These are phyloP conservation scores for Drosophila leontia DNA, from an alignment of 1,140 invertebrate genomes.

Conservation along the genomic window DNA sequence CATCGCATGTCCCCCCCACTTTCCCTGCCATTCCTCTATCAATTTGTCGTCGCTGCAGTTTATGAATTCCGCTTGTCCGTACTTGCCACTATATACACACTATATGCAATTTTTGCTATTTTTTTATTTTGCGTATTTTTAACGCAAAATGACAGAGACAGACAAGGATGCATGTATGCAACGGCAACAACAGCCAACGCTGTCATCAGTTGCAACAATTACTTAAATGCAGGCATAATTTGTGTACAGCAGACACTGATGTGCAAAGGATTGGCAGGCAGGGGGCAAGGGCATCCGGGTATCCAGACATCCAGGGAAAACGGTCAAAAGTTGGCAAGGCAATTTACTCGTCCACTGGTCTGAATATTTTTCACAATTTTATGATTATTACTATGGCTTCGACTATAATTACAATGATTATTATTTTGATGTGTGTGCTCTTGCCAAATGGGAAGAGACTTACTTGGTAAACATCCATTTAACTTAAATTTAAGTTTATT, in stretches of 20 bases:
- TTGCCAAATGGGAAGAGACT: slow-evolving; percentile 22
- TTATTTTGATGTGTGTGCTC: slow-evolving; percentile 56
- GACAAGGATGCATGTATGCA: slow-evolving; percentile 34
- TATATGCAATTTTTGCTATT: slow-evolving; percentile 53
- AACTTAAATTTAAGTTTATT: slow-evolving; percentile 32
- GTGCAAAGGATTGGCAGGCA: slow-evolving; percentile 9
- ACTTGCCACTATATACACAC: slow-evolving; percentile 14
- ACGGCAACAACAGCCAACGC: slow-evolving; percentile 45
- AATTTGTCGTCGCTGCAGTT: slow-evolving; percentile 76
- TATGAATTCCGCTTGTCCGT: slow-evolving; percentile 64
- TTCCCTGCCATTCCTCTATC: slow-evolving; percentile 45
- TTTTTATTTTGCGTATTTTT: slow-evolving; percentile 60
- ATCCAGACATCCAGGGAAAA: slow-evolving; percentile 5
- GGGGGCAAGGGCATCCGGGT: neutral
- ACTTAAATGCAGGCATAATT: slow-evolving; percentile 81
- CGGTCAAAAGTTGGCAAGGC: slow-evolving; percentile 51
- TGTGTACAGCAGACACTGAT: slow-evolving; percentile 36
- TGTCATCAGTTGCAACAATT: slow-evolving; percentile 81
- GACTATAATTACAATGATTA: slow-evolving; percentile 76
- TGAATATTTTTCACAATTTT: slow-evolving; percentile 74
- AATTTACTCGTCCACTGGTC: slow-evolving; percentile 67
- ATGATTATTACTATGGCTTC: slow-evolving; percentile 69
- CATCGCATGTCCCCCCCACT: slow-evolving; percentile 7
- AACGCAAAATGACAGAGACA: slow-evolving; percentile 41
- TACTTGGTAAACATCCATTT: slow-evolving; percentile 38